Conservation (phyloP, 2,797 vertebrate genomes). For the Echiichthys vipera region DNA sequence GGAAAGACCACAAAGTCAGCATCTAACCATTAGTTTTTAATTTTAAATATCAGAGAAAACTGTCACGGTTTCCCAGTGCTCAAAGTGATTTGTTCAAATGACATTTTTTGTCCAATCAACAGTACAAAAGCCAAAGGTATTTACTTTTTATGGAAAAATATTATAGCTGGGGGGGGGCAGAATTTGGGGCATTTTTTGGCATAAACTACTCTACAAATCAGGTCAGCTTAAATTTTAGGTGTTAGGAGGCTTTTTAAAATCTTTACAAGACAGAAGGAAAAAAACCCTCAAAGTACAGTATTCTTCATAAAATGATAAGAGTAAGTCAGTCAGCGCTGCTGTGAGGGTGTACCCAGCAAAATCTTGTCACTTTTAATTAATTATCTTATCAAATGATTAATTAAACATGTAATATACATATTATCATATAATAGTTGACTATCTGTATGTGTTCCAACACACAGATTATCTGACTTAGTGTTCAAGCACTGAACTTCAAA, state of each 20-base stretch:
- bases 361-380: not conserved
- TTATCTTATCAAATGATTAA: slow-evolving; percentile 9
- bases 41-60: not conserved
- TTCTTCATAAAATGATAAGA: not conserved
- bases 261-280: not conserved
- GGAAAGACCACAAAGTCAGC: slow-evolving; percentile 25
- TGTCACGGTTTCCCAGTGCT: not conserved
- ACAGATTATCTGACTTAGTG: not conserved
- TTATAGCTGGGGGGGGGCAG: not conserved
- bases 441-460: not conserved
- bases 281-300: not conserved
- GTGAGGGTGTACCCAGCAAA: slow-evolving; percentile 1
- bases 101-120: not conserved
- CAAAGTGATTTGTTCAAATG: not conserved
- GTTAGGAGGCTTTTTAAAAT: not conserved
- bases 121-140: not conserved
- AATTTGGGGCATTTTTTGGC: not conserved
- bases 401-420: not conserved
- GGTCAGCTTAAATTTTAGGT: not conserved
- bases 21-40: slow-evolving; percentile 26
- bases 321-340: not conserved
- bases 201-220: not conserved
- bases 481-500: slow-evolving; percentile 31
- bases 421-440: slow-evolving; percentile 16
- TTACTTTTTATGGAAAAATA: not conserved